Evolutionary conservation across 2,888 invertebrate species (phyloP).

Genomic region (Athalia rosae): DNA sequence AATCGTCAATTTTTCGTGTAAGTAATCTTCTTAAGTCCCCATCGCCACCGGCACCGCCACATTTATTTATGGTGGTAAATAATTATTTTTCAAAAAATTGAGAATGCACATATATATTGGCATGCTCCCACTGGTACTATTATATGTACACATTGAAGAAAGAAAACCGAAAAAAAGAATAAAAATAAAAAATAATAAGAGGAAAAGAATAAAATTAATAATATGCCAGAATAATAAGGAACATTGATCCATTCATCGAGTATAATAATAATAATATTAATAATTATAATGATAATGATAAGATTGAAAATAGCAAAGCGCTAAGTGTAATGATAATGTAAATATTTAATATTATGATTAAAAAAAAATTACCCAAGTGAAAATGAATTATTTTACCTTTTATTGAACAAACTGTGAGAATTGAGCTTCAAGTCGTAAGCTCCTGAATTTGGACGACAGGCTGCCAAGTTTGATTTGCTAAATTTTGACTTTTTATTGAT

Average conservation of each 20-base stretch:
- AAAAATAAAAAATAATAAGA: not conserved
- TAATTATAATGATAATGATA: too few species aligned
- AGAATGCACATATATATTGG: constrained; percentile 44
- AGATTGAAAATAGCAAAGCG: constrained; percentile 45
- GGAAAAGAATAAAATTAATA: constrained; percentile 42
- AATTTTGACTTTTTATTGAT: not conserved
- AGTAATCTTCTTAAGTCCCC: not conserved
- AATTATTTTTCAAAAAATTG: constrained; percentile 32
- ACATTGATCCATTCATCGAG: constrained; percentile 40
- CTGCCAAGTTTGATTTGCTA: constrained; percentile 4
- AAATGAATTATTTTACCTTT: constrained; percentile 9
- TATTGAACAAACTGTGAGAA: not conserved
- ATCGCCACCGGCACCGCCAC: not conserved
- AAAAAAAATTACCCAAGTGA: constrained; percentile 40
- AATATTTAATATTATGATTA: constrained; percentile 64
- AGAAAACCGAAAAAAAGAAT: too few species aligned
- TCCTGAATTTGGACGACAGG: not conserved
- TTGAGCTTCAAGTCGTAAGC: not conserved
- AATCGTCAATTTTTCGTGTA: constrained; percentile 23
- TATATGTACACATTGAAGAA: too few species aligned
- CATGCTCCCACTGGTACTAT: constrained; percentile 45
- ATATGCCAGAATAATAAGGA: constrained; percentile 52
- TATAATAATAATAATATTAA: constrained; percentile 50
- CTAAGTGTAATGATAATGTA: constrained; percentile 68
- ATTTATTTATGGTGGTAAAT: constrained; percentile 6